Conservation (phyloP, 2,797 vertebrate genomes). For the Tragelaphus eurycerus region DNA sequence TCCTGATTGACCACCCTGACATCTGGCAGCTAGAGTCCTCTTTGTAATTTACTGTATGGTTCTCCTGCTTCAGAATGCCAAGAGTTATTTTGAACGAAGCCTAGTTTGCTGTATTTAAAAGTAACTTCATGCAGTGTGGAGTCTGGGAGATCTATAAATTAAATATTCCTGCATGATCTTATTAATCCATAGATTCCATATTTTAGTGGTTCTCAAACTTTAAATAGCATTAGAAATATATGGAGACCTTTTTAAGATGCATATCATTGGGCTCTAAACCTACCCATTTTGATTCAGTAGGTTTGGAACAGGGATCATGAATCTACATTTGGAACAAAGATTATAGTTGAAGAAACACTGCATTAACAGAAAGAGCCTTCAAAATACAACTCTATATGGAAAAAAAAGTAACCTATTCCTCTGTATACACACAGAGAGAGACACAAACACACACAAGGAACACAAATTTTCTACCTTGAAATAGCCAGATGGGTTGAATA, state of each 20-base stretch:
- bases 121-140: not conserved
- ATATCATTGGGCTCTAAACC: not conserved
- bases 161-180: not conserved
- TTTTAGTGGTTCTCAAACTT: slow-evolving; percentile 10
- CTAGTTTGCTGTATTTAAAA: slow-evolving; percentile 11
- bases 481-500: not conserved
- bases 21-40: not conserved
- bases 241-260: not conserved
- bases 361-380: not conserved
- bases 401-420: not conserved
- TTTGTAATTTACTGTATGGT: not conserved
- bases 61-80: not conserved
- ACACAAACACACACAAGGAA: not conserved
- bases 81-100: not conserved
- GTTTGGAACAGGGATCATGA: not conserved
- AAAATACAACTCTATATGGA: not conserved
- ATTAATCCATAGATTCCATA: not conserved
- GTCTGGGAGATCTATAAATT: not conserved
- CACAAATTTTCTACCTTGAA: not conserved
- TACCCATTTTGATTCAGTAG: not conserved
- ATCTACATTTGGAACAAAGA: not conserved
- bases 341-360: not conserved
- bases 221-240: not conserved
- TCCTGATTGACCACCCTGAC: not conserved
- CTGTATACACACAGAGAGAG: not conserved